Percentiles rank a stretch among this genome's conserved stretches.
Conservation (phyloP, 1,140 invertebrate species). For the Ceratina japonica region DNA sequence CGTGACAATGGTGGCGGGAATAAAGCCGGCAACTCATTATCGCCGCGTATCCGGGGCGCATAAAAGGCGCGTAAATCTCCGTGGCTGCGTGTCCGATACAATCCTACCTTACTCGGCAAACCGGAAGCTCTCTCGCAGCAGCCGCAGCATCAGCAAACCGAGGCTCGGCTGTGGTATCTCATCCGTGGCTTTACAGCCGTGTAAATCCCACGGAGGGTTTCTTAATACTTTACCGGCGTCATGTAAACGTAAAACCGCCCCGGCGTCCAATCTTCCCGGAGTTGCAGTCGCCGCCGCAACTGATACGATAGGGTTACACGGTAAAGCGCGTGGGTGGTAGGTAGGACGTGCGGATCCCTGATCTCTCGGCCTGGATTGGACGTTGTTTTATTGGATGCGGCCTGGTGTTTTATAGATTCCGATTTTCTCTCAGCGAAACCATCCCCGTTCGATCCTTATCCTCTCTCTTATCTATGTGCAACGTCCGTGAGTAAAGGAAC, state of each 20-base stretch:
- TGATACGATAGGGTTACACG: conserved; percentile 41
- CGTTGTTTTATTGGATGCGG: conserved; percentile 64
- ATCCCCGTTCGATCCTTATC: not conserved
- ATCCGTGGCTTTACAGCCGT: conserved; percentile 65
- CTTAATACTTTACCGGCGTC: conserved; percentile 66
- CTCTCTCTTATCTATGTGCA: not conserved
- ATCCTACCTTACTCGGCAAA: conserved; percentile 4
- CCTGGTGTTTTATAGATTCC: conserved; percentile 65
- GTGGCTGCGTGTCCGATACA: not conserved
- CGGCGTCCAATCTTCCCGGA: conserved; percentile 47
- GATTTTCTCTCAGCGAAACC: conserved; percentile 56
- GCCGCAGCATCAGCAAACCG: conserved; percentile 25
- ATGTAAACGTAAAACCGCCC: conserved; percentile 52
- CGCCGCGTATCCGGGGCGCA: not conserved
- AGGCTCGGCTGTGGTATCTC: conserved; percentile 43
- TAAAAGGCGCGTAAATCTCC: conserved; percentile 26
- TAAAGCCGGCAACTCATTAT: conserved; percentile 14
- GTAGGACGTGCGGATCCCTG: conserved; percentile 36
- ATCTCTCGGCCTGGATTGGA: conserved; percentile 45
- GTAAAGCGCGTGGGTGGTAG: conserved; percentile 18
- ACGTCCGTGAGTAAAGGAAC: not conserved
- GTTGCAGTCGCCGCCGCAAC: conserved; percentile 36
- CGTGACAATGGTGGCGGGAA: not conserved
- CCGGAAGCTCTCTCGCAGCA: conserved; percentile 5
- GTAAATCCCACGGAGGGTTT: conserved; percentile 60